Base-by-base conservation (phyloP, 1,140 invertebrate species). In the Hydropsyche tenuis region DNA sequence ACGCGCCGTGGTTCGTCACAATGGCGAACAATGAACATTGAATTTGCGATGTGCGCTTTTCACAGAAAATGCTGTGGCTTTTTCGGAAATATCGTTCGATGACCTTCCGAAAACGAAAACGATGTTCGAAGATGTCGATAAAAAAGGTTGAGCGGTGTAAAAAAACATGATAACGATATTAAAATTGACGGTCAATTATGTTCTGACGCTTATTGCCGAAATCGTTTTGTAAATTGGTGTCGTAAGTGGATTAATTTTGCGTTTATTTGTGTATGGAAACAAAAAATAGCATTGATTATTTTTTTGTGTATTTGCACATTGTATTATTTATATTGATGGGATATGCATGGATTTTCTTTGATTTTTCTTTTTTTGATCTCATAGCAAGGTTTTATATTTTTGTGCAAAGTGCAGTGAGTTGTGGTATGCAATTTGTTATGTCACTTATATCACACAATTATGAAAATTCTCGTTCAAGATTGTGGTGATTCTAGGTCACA, bases 391-490 rank as follows among this genome's bases (percentile, higher is more conserved):
- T 46, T n/a, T 46, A 46, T n/a, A 46, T 53, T 37, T 9, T 53
- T 53, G 48, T 48, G n/a, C n/a, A n/a, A n/a, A 18, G 4, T 53
- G 16, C 16, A 16, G 18, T 7, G 18, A 37, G 30, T 4, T 37
- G 9, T 16, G 48, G n/a, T 9, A 20, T 18, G 16, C 1, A 16
- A 16, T 53, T 53, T 53, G 48, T 53, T 53, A 53, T 53, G 48
- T 53, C 48, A 53, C 48, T 53, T 53, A 53, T 53, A 16, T 53
- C 48, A 53, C 48, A 53, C 18, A 53, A 53, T 53, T 53, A 53
- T 53, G 16, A 20, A 53, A 53, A 53, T 53, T 53, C 48, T 18
- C 48, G 48, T 53, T 37, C 30, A 20, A 53, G 48, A 53, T 53
- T 53, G 48, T 16, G n/a, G 1, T 1, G 48, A 18, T 53, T 53